Conservation (phyloP, 1,140 invertebrate genomes). For the Helicoverpa armigera region DNA sequence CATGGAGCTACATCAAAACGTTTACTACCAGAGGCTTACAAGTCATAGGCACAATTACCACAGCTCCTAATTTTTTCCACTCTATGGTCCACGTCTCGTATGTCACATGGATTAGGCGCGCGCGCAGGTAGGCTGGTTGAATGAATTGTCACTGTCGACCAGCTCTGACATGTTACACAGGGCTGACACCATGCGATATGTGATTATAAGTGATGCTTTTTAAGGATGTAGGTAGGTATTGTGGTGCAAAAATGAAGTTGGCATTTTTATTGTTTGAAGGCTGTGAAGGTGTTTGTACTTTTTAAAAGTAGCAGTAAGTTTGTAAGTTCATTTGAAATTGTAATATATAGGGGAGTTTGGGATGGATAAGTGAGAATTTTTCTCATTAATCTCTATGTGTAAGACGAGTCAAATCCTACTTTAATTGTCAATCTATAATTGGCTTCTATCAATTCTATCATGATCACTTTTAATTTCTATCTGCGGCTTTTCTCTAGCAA, state of each 20-base stretch:
- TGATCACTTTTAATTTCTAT: too few relatives aligned
- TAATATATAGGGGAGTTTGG: too few relatives aligned
- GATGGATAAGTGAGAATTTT: too few relatives aligned
- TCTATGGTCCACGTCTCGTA: constrained; percentile 71
- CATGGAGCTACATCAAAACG: too few relatives aligned
- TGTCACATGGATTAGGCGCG: constrained; percentile 80
- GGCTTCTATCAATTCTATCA: too few relatives aligned
- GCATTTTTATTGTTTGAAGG: neutral
- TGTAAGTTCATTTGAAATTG: too few relatives aligned
- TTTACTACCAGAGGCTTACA: neutral
- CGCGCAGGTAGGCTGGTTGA: constrained; percentile 79
- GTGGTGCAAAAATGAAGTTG: neutral
- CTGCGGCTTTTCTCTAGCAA: too few relatives aligned
- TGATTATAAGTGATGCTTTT: constrained; percentile 27
- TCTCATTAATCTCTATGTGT: too few relatives aligned
- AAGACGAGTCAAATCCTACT: too few relatives aligned
- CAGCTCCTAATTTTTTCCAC: constrained; percentile 14
- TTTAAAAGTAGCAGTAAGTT: too few relatives aligned
- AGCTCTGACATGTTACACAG: constrained; percentile 68
- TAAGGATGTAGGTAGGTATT: neutral
- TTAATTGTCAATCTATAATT: too few relatives aligned
- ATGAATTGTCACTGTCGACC: constrained; percentile 82
- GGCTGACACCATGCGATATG: constrained; percentile 58
- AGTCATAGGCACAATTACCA: constrained; percentile 4
- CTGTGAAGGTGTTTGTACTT: too few relatives aligned